Base-by-base conservation (phyloP, 1,140 invertebrate genomes). In the Trachymyrmex cornetzi region DNA sequence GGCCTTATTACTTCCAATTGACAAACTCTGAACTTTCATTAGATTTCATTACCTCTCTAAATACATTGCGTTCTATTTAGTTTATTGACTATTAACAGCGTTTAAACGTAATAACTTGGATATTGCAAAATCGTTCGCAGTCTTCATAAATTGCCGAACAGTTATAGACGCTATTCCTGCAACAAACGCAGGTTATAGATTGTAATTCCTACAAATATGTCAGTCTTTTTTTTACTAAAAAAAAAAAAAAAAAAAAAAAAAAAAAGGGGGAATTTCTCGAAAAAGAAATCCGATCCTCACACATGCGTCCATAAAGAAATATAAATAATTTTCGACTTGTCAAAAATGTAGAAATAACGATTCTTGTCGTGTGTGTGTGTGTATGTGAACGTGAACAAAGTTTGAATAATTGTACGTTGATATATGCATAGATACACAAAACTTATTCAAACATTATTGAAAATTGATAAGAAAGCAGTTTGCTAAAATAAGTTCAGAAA, bases 51-150 rank as follows among this genome's bases (percentile, higher is more conserved):
- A 82, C 38, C 19, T 24, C 38, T 2, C 24, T 61, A 67, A 44
- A 80, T 84, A 82, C 63, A 74, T 59, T 75, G 19, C n/a, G 27
- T 74, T 75, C 55, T 50, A 84, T 75, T 77, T 66, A 87, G 38
- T 74, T 53, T 77, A 79, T 69, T 55, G 61, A 72, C 77, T 85
- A 91, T 91, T 85, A 77, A 72, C 38, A 89, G 77, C 59, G 61
- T 91, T 90, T 87, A 89, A 82, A 27, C 71, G 48, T 82, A 77
- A 82, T 87, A 87, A 85, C 48, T 82, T 81, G 74, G 67, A 79
- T 91, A 91, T 88, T 61, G 87, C 44, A 22, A n/a, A 50, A 79
- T 30, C 44, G 19, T 48, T 16, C 3, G 38, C n/a, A 22, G 22
- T 57, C 38, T 90, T 87, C 74, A 64, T 90, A 90, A 87, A 90